Evolutionary conservation across 2,797 vertebrate species (phyloP).

Genomic region (Karalla daura): DNA sequence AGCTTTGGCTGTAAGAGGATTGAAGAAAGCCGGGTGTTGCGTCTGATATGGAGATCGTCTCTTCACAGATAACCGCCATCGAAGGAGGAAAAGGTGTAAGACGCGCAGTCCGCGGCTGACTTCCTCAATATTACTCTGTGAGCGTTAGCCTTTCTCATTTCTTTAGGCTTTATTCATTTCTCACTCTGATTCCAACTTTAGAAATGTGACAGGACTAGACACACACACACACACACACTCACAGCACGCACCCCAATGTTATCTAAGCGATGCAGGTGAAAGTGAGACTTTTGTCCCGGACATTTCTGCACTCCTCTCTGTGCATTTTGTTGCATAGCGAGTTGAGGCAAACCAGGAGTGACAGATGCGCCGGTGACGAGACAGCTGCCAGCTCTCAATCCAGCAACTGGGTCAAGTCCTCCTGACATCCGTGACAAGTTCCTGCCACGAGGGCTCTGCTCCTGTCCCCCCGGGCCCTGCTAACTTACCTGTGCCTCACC

Average conservation of each 20-base stretch:
- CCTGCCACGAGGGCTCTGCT: slow-evolving; percentile 40
- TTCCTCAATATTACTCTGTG: slow-evolving; percentile 5
- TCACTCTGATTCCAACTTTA: slow-evolving; percentile 16
- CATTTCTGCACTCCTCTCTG: slow-evolving; percentile 23
- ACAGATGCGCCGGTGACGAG: slow-evolving; percentile 59
- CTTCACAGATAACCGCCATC: slow-evolving; percentile 17
- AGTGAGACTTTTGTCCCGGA: slow-evolving; percentile 18
- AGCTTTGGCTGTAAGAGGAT: slow-evolving; percentile 33
- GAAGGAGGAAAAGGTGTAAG: slow-evolving; percentile 28
- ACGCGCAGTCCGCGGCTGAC: background rate
- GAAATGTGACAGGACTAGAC: too few relatives aligned
- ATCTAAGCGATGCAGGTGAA: slow-evolving; percentile 20
- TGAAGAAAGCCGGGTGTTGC: slow-evolving; percentile 14
- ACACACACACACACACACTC: slow-evolving; percentile 6
- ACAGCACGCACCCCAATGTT: background rate
- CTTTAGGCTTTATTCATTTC: background rate
- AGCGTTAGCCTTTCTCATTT: slow-evolving; percentile 22
- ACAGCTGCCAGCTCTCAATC: slow-evolving; percentile 72
- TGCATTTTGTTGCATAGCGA: slow-evolving; percentile 20
- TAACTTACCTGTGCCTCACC: slow-evolving; percentile 59
- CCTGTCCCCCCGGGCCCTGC: slow-evolving; percentile 50
- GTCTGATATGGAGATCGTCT: slow-evolving; percentile 44
- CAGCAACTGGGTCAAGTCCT: slow-evolving; percentile 74
- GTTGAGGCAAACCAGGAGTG: slow-evolving; percentile 51
- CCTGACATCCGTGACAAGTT: slow-evolving; percentile 69